phyloP scores from a whole-genome alignment of 2,888 invertebrate species.

The Branchipolynoe longqiensis region DNA sequence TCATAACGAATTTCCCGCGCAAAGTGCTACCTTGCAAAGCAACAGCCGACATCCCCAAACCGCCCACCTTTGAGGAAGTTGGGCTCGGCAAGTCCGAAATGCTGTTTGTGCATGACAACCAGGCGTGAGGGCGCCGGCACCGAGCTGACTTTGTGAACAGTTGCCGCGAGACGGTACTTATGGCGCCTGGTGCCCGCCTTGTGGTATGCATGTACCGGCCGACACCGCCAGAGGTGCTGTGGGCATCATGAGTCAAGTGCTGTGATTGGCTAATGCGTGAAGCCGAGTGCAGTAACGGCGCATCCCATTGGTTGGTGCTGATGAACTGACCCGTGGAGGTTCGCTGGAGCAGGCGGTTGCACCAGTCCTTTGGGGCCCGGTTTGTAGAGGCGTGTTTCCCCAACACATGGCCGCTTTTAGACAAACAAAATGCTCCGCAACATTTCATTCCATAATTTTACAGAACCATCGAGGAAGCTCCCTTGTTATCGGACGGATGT shows the following conservation, averaged over 20 bases:
- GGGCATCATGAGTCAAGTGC: not conserved
- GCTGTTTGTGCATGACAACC: slow-evolving; percentile 95
- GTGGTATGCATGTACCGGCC: not conserved
- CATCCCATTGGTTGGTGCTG: slow-evolving; percentile 4
- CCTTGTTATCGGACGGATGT: too few relatives aligned
- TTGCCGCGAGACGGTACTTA: not conserved
- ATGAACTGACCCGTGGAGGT: not conserved
- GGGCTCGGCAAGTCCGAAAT: slow-evolving; percentile 95
- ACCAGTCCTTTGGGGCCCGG: not conserved
- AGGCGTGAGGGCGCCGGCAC: slow-evolving; percentile 84
- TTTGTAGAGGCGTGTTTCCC: not conserved
- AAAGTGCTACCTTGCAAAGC: slow-evolving; percentile 88
- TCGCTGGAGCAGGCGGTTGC: not conserved
- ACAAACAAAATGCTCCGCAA: too few relatives aligned
- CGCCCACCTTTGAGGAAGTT: slow-evolving; percentile 87
- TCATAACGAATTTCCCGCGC: slow-evolving; percentile 97
- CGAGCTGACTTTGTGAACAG: not conserved
- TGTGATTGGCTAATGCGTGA: slow-evolving; percentile 27
- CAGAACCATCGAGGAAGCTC: too few relatives aligned
- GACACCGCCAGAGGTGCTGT: not conserved
- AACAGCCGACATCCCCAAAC: slow-evolving; percentile 79
- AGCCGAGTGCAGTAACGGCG: not conserved
- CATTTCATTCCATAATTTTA: too few relatives aligned
- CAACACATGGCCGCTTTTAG: slow-evolving; percentile 4
- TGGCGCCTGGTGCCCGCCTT: not conserved